Percentiles rank a stretch among this genome's conserved stretches.
phyloP scores from a whole-genome alignment of 2,797 vertebrate species.

The Coluber constrictor region DNA sequence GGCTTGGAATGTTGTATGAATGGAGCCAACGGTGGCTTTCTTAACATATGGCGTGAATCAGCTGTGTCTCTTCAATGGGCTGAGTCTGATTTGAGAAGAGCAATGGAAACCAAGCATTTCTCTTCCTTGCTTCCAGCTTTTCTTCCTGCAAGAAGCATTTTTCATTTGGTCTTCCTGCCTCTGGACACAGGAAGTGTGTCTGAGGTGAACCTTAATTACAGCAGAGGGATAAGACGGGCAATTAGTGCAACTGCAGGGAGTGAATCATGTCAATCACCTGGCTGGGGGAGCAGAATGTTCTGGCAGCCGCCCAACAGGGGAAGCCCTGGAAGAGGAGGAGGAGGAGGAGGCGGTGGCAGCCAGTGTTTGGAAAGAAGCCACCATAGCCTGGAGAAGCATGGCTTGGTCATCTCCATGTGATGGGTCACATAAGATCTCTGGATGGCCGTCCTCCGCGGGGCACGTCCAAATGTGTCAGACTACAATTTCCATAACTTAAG shows the following conservation, averaged over 20 bases:
- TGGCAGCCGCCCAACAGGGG: too few relatives aligned
- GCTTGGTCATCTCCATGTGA: neutral
- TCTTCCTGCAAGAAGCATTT: neutral
- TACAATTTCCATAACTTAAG: neutral
- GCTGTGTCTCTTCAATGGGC: neutral
- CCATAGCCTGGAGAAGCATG: neutral
- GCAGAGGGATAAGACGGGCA: neutral
- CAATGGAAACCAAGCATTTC: too few relatives aligned
- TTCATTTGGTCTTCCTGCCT: neutral
- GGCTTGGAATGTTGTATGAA: neutral
- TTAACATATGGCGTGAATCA: neutral
- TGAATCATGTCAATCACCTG: neutral
- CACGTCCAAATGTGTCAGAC: neutral
- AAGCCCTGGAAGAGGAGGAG: neutral
- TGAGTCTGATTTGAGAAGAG: neutral
- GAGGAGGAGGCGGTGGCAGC: neutral
- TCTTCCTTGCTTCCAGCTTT: conserved; percentile 4
- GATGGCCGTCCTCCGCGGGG: neutral
- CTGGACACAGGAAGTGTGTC: neutral
- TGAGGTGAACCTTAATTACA: neutral
- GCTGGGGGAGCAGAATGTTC: neutral
- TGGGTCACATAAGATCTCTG: neutral
- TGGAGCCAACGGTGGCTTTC: neutral
- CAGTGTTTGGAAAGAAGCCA: neutral
- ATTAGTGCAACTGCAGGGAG: conserved; percentile 1